phyloP scores from a whole-genome alignment of 1,140 invertebrate genomes.

The Temnothorax curvispinosus region DNA sequence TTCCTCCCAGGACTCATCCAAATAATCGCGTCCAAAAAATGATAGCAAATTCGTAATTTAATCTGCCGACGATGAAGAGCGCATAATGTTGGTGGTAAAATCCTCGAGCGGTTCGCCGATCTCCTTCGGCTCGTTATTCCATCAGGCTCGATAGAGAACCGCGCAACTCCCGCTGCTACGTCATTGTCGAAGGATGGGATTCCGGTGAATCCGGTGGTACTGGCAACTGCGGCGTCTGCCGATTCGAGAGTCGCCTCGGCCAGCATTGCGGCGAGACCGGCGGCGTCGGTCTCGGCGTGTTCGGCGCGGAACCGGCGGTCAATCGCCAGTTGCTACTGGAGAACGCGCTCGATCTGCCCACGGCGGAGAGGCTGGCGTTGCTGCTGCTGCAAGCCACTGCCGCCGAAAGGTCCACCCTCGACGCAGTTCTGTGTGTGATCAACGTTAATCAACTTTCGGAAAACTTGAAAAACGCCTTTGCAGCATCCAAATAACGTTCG shows the following conservation, averaged over 20 bases:
- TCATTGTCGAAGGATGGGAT: conserved; percentile 75
- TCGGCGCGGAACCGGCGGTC: conserved; percentile 85
- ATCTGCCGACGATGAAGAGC: background rate
- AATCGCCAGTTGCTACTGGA: conserved; percentile 78
- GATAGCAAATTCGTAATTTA: background rate
- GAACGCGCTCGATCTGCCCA: conserved; percentile 70
- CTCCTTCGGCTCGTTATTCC: conserved; percentile 14
- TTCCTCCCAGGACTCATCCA: background rate
- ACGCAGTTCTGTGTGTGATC: conserved; percentile 86
- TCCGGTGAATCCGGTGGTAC: conserved; percentile 73
- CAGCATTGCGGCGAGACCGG: conserved; percentile 87
- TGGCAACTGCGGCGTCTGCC: conserved; percentile 75
- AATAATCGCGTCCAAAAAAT: background rate
- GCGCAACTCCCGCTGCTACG: conserved; percentile 66
- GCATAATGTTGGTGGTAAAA: background rate
- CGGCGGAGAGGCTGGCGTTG: conserved; percentile 77
- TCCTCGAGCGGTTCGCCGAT: background rate
- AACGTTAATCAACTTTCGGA: background rate
- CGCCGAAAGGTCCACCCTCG: conserved; percentile 88
- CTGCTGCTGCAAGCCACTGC: conserved; percentile 86
- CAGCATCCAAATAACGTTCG: background rate
- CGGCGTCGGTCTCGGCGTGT: conserved; percentile 86
- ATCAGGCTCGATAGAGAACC: conserved; percentile 60
- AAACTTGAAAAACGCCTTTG: background rate
- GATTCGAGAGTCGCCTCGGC: conserved; percentile 77